phyloP scores from a whole-genome alignment of 2,888 invertebrate genomes.

The Mechanitis mazaeus region DNA sequence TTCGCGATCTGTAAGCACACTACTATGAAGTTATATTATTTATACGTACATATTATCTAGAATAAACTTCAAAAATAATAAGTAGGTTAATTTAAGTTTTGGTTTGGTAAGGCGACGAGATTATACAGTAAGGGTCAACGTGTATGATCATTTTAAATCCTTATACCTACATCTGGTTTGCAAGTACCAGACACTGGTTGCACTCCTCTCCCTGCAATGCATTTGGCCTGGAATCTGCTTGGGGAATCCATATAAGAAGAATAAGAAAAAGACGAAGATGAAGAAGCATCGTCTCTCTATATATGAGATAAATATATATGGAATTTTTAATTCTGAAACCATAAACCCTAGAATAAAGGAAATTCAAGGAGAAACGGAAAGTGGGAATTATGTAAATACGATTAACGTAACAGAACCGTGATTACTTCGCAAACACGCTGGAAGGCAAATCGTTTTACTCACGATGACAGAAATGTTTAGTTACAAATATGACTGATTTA shows the following conservation, averaged over 20 bases:
- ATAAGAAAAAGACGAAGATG: no score
- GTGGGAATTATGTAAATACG: slow-evolving; percentile 5
- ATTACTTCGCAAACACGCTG: background rate
- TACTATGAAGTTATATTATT: background rate
- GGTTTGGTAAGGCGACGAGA: no score
- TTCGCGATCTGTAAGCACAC: slow-evolving; percentile 85
- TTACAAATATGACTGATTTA: background rate
- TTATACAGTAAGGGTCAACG: no score
- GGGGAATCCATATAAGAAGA: no score
- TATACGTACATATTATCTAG: no score
- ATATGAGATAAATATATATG: background rate
- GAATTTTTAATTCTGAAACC: background rate
- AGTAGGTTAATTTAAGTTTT: no score
- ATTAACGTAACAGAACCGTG: background rate
- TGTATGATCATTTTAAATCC: no score
- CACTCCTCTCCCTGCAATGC: no score
- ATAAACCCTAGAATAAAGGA: background rate
- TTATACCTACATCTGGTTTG: no score
- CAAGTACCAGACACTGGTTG: no score
- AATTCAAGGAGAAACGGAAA: background rate
- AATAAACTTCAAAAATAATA: no score
- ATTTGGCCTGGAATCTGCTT: no score
- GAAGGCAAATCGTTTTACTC: slow-evolving; percentile 1
- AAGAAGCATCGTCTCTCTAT: background rate
- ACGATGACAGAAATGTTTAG: background rate